phyloP scores from a whole-genome alignment of 1,140 invertebrate species.

The Antheraea mylitta region DNA sequence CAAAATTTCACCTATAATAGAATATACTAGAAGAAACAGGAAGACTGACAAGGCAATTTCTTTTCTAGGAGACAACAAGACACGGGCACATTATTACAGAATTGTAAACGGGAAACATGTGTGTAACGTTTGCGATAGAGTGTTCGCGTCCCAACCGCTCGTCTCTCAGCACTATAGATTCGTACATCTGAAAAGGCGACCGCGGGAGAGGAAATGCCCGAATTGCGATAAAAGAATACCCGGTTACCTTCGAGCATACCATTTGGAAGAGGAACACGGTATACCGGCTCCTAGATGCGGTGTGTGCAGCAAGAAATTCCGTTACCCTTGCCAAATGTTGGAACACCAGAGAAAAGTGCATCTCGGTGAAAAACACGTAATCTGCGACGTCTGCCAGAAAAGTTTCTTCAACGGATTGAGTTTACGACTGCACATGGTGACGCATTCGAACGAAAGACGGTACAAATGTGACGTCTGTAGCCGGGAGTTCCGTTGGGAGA shows the following conservation, averaged over 20 bases:
- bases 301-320: constrained; percentile 39
- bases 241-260: constrained; percentile 25
- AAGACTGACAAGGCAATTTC: constrained; percentile 14
- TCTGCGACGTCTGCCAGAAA: constrained; percentile 36
- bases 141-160: constrained; percentile 24
- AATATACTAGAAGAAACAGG: background rate
- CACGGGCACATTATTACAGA: constrained; percentile 19
- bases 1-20: too few relatives aligned
- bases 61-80: constrained; percentile 22
- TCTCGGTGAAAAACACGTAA: constrained; percentile 25
- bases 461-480: constrained; percentile 61
- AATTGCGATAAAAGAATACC: constrained; percentile 36
- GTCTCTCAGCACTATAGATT: constrained; percentile 36
- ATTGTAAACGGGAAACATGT: constrained; percentile 13
- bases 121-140: constrained; percentile 28
- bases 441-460: constrained; percentile 66
- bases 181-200: constrained; percentile 31
- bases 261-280: constrained; percentile 39
- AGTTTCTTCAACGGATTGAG: constrained; percentile 31
- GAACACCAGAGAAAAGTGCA: constrained; percentile 40
- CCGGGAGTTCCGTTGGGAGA: constrained; percentile 30
- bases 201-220: constrained; percentile 29
- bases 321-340: constrained; percentile 34
- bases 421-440: constrained; percentile 64
- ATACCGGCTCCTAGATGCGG: constrained; percentile 36